Percentiles rank a stretch among this genome's conserved stretches.
phyloP scores from a whole-genome alignment of 2,888 invertebrate species.

The Chalcosyrphus nemorum region DNA sequence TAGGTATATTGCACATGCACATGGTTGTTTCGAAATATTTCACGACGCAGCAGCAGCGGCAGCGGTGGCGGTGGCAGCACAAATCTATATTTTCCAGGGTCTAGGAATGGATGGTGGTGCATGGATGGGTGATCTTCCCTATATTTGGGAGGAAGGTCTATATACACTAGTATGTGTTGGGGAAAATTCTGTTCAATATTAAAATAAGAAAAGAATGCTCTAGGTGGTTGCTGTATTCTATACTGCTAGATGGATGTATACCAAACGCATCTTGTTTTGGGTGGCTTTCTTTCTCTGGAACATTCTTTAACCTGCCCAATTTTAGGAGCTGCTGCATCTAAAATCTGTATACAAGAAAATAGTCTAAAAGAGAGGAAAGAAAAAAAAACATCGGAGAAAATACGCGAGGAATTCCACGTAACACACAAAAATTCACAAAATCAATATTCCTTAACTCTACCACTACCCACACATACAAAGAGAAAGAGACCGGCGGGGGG shows the following conservation, averaged over 20 bases:
- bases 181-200: conserved; percentile 33
- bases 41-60: conserved; percentile 56
- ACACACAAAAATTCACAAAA: conserved; percentile 72
- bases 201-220: conserved; percentile 37
- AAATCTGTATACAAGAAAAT: conserved; percentile 5
- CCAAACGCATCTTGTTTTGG: conserved; percentile 21
- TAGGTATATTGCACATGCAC: conserved; percentile 43
- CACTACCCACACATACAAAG: conserved; percentile 17
- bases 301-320: conserved; percentile 1
- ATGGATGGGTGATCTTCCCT: conserved; percentile 50
- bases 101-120: conserved; percentile 51
- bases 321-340: conserved; percentile 20
- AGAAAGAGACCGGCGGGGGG: neutral
- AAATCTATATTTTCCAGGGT: conserved; percentile 70
- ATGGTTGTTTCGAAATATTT: conserved; percentile 66
- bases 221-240: conserved; percentile 7
- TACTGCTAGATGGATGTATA: conserved; percentile 13
- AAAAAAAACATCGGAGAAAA: conserved; percentile 25
- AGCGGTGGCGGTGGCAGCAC: conserved; percentile 29
- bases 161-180: neutral
- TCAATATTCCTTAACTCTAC: conserved; percentile 73
- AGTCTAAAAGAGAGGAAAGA: conserved; percentile 14
- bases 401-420: conserved; percentile 70
- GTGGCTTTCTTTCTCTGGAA: conserved; percentile 42
- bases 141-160: conserved; percentile 31